Evolutionary conservation across 2,888 invertebrate species (phyloP), one percentile per base, ranked within the genome.

Genomic region (Hypsopygia costalis): DNA sequence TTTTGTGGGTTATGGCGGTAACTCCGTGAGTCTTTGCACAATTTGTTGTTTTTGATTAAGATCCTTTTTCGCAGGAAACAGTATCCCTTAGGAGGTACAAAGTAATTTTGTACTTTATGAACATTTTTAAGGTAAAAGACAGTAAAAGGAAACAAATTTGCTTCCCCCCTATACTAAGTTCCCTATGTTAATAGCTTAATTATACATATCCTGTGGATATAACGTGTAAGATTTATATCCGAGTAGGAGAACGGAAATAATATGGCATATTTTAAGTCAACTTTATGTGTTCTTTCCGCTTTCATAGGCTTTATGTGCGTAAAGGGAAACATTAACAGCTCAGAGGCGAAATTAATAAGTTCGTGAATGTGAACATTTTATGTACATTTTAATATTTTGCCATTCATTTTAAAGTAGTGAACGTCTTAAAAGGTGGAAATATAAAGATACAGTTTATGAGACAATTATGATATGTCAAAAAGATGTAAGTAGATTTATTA

Each of bases 271-370:
- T 25, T 31, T 31, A 29, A 22, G 38, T 27, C 33, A 16, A 34
- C 33, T 39, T 39, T 33, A 27, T 33, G 28, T 20, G 1, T 27
- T 9, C 8, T 25, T 31, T 20, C 25, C 21, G 37, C 31, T 11
- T 33, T 33, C 16, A 39, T 11, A 39, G 27, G 11, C 27, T 39
- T 39, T 39, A 39, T 39, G 38, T 10, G 32, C 33, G 33, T 20
- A 16, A 27, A 22, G 37, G 37, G 27, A 25, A 10, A 27, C 33
- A 32, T 32, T 38, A 38, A 32, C 12, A 32, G 32, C 20, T 16
- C 33, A 6, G 9, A 21, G 20, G 5, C 12, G 12, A 39, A 39
- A 39, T 33, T 39, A 39, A 39, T 39, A 39, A 39, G 27, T 32
- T n/a, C 27, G 21, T n/a, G 8, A 27, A 30, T 36, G 30, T 36